A percentile compares a stretch with the other conserved stretches of the same genome.
These are phyloP conservation scores for Mythimna vitellina DNA, from an alignment of 2,888 invertebrate genomes.

Conservation along the genomic window DNA sequence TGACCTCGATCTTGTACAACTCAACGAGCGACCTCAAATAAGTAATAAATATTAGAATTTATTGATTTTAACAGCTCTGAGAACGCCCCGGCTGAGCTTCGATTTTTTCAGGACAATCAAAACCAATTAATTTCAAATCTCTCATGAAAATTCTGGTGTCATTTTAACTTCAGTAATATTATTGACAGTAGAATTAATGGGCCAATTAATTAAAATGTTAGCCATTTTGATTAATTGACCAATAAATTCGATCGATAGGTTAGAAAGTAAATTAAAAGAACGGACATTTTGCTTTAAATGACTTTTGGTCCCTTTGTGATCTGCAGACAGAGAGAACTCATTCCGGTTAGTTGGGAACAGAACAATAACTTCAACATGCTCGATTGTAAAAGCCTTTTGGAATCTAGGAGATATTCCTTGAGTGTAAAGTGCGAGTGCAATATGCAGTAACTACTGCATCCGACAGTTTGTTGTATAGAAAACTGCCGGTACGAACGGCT, in stretches of 20 bases:
- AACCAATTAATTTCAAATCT: slow-evolving; percentile 6
- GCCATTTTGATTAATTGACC: neutral
- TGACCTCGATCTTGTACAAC: too few species aligned
- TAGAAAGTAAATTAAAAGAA: neutral
- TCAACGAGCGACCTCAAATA: neutral
- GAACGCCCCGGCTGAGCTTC: too few species aligned
- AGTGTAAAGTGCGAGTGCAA: slow-evolving; percentile 58
- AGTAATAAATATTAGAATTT: neutral
- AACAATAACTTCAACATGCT: neutral
- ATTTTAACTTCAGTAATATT: slow-evolving; percentile 13
- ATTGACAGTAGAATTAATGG: slow-evolving; percentile 7
- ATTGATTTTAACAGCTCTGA: neutral
- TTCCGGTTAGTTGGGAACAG: neutral
- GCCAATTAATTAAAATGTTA: slow-evolving; percentile 29
- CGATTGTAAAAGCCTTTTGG: slow-evolving; percentile 14
- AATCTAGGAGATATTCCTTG: slow-evolving; percentile 20
- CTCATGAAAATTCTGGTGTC: neutral
- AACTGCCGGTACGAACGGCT: slow-evolving; percentile 38
- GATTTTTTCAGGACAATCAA: neutral
- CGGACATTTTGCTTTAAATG: neutral
- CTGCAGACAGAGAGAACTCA: neutral
- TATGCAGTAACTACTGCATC: slow-evolving; percentile 68
- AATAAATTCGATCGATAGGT: neutral
- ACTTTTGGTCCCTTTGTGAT: neutral
- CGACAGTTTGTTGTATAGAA: slow-evolving; percentile 63